These are phyloP conservation scores for Zhuqinia jingwanae DNA, from an alignment of 2,888 invertebrate genomes.

Conservation along the genomic window DNA sequence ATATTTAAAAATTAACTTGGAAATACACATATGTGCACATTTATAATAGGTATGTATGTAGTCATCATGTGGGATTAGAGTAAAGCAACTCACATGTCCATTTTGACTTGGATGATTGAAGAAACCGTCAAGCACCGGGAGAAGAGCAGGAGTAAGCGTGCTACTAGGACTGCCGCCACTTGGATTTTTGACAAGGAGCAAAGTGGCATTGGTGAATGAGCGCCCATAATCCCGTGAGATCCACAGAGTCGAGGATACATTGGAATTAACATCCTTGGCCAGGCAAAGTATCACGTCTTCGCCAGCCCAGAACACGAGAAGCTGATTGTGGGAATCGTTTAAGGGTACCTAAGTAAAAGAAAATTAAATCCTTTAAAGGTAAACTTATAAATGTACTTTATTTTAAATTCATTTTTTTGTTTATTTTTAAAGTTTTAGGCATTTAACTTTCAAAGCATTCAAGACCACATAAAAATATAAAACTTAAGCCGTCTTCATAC, in stretches of 20 bases:
- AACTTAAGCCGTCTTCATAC: too few relatives aligned
- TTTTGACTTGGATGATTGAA: conserved; percentile 91
- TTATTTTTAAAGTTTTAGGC: too few relatives aligned
- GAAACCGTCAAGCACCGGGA: conserved; percentile 91
- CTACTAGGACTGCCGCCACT: conserved; percentile 84
- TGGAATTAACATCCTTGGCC: conserved; percentile 86
- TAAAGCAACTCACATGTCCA: conserved; percentile 86
- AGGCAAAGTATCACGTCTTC: conserved; percentile 93
- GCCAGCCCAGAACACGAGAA: conserved; percentile 96
- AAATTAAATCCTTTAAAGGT: not conserved
- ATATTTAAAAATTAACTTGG: not conserved
- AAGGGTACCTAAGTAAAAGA: conserved; percentile 85
- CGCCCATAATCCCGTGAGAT: conserved; percentile 94
- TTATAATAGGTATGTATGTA: too few relatives aligned
- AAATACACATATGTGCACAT: too few relatives aligned
- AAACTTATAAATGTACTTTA: not conserved
- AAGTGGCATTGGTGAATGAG: conserved; percentile 88
- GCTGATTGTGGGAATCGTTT: conserved; percentile 92
- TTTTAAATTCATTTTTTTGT: too few relatives aligned
- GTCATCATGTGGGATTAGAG: too few relatives aligned
- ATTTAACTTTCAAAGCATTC: too few relatives aligned
- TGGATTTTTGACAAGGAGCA: conserved; percentile 20
- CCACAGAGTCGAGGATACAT: conserved; percentile 87
- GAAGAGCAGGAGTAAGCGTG: conserved; percentile 78
- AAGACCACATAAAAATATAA: too few relatives aligned